Conservation (phyloP, 2,797 vertebrate genomes). For the Spinus pinus region DNA sequence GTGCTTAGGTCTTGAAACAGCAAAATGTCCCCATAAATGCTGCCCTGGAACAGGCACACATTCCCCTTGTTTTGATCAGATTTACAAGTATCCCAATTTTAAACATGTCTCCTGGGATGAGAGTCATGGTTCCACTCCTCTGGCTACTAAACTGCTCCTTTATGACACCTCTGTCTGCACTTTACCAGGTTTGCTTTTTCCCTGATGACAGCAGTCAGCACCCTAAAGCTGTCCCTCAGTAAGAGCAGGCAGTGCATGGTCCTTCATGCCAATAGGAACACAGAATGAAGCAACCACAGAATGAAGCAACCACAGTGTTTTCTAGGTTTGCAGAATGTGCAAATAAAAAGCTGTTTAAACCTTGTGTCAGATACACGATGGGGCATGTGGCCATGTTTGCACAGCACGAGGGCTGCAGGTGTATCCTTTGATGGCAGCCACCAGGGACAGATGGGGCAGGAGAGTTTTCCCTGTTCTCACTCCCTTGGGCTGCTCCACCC, state of each 20-base stretch:
- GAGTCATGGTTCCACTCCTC: not conserved
- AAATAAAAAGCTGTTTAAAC: not conserved
- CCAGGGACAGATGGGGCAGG: not conserved
- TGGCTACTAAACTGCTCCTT: not conserved
- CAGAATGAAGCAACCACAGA: not conserved
- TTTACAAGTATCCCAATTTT: not conserved
- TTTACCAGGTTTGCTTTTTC: not conserved
- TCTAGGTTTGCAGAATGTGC: not conserved
- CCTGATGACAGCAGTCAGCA: not conserved
- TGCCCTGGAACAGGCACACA: not conserved
- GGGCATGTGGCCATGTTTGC: not conserved
- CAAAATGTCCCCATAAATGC: not conserved
- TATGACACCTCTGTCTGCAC: not conserved
- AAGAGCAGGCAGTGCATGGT: fast-evolving
- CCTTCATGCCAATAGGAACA: not conserved
- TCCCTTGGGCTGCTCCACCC: fast-evolving
- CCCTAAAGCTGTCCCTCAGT: not conserved
- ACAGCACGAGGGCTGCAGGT: not conserved
- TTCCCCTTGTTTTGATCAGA: not conserved
- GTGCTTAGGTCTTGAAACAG: not conserved
- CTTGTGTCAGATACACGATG: not conserved
- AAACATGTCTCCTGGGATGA: not conserved
- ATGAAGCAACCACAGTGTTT: not conserved
- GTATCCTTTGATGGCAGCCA: not conserved
- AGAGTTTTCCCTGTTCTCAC: not conserved